A percentile compares a stretch with the other conserved stretches of the same genome.
These are phyloP conservation scores for Drosophila tsacasi DNA, from an alignment of 1,140 invertebrate species.

Conservation along the genomic window DNA sequence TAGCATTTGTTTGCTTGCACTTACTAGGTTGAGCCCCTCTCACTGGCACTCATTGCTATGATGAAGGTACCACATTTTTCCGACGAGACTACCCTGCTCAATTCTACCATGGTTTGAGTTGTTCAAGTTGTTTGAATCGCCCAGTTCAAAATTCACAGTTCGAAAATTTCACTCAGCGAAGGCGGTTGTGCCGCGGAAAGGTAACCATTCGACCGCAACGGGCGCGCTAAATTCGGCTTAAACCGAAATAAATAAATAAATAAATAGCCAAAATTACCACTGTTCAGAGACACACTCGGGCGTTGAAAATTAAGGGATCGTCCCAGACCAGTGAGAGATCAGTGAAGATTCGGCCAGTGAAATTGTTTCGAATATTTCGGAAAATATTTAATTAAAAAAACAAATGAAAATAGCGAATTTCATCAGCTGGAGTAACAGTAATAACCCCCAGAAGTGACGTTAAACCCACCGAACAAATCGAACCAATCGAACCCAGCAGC, in stretches of 20 bases:
- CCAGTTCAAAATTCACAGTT: no score
- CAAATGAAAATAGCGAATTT: conserved; percentile 15
- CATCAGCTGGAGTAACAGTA: conserved; percentile 33
- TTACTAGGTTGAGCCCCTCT: no score
- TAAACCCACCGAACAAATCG: conserved; percentile 22
- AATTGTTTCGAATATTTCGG: conserved; percentile 17
- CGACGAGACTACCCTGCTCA: no score
- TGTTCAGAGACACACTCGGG: conserved; percentile 54
- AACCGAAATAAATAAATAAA: conserved; percentile 38
- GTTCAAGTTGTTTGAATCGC: no score
- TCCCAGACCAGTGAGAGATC: conserved; percentile 35
- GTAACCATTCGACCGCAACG: conserved; percentile 58
- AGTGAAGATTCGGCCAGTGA: conserved; percentile 43
- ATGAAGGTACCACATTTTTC: no score
- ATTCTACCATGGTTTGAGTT: no score
- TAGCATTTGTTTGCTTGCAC: no score
- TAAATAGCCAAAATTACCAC: conserved; percentile 33
- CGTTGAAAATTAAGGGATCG: conserved; percentile 37
- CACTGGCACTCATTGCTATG: no score
- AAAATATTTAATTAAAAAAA: neutral
- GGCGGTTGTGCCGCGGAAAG: no score
- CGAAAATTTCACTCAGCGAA: no score
- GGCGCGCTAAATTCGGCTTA: conserved; percentile 59
- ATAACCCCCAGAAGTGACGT: conserved; percentile 12
- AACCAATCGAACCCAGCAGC: conserved; percentile 8